Evolutionary conservation across 1,140 invertebrate species (phyloP).

Genomic region (Philopotamus ludificatus): DNA sequence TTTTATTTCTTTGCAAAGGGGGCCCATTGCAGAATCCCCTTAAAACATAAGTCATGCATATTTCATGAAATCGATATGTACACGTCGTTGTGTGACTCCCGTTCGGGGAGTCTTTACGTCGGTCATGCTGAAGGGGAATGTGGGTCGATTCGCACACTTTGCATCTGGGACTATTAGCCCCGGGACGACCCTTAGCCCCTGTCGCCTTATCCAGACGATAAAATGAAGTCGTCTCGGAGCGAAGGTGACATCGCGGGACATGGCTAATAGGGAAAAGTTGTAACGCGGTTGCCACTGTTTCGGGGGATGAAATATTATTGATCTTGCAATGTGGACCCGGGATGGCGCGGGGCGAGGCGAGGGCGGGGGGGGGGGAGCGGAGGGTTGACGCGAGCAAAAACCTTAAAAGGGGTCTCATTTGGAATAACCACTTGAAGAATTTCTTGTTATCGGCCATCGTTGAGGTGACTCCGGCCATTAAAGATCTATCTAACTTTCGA

Average conservation of each 20-base stretch:
- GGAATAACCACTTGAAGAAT: neutral
- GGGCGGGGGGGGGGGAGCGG: neutral
- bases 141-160: too few species aligned
- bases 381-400: conserved; percentile 9
- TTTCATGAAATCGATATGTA: too few species aligned
- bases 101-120: too few species aligned
- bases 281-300: conserved; percentile 5
- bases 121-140: too few species aligned
- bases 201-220: neutral
- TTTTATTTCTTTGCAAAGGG: too few species aligned
- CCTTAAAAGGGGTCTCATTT: conserved; percentile 14
- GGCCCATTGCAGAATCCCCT: too few species aligned
- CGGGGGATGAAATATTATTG: conserved; percentile 38
- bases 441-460: neutral
- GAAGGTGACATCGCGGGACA: neutral
- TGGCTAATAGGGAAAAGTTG: conserved; percentile 20
- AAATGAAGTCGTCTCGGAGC: conserved; percentile 3
- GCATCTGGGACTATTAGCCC: too few species aligned
- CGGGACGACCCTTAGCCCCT: neutral
- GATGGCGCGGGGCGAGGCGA: neutral
- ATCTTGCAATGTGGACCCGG: conserved; percentile 17
- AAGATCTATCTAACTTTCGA: too few species aligned
- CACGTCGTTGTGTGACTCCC: too few species aligned
- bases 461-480: too few species aligned
- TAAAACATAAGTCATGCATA: too few species aligned